Evolutionary conservation across 2,888 invertebrate species (phyloP).

Genomic region (Zonitis immaculata): DNA sequence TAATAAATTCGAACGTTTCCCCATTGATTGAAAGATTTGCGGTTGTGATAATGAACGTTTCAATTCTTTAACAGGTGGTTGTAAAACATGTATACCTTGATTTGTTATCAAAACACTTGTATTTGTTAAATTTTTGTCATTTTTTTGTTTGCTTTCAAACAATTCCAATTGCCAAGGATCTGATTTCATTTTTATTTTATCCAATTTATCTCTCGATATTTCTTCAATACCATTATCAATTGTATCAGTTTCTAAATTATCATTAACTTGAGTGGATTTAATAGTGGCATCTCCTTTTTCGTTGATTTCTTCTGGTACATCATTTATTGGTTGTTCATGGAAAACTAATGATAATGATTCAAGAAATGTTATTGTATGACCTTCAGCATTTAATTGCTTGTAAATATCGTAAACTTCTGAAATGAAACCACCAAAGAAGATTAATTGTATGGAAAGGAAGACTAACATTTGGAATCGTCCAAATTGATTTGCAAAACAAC

Average conservation of each 20-base stretch:
- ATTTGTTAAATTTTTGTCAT: slow-evolving; percentile 14
- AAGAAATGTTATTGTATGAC: slow-evolving; percentile 32
- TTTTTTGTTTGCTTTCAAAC: slow-evolving; percentile 30
- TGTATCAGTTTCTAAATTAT: no score
- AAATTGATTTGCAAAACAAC: slow-evolving; percentile 69
- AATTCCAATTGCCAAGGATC: slow-evolving; percentile 45
- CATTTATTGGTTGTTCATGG: slow-evolving; percentile 30
- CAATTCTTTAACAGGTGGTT: slow-evolving; percentile 31
- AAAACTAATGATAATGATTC: slow-evolving; percentile 33
- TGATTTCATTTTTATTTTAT: neutral
- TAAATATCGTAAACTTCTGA: slow-evolving; percentile 58
- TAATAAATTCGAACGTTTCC: slow-evolving; percentile 22
- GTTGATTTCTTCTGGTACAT: slow-evolving; percentile 21
- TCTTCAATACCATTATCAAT: slow-evolving; percentile 1
- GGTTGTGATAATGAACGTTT: slow-evolving; percentile 44
- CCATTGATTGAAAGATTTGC: slow-evolving; percentile 27
- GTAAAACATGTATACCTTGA: slow-evolving; percentile 39
- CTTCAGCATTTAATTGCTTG: slow-evolving; percentile 51
- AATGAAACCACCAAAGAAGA: slow-evolving; percentile 63
- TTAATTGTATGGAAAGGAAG: slow-evolving; percentile 62
- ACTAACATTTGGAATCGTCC: slow-evolving; percentile 73
- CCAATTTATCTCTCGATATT: no score
- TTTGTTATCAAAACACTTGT: slow-evolving; percentile 39
- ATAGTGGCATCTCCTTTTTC: neutral
- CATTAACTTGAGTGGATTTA: slow-evolving; percentile 5